Evolutionary conservation across 2,797 vertebrate species (phyloP), one percentile per base, ranked within the genome.

Genomic region (Dromococcyx pavoninus): DNA sequence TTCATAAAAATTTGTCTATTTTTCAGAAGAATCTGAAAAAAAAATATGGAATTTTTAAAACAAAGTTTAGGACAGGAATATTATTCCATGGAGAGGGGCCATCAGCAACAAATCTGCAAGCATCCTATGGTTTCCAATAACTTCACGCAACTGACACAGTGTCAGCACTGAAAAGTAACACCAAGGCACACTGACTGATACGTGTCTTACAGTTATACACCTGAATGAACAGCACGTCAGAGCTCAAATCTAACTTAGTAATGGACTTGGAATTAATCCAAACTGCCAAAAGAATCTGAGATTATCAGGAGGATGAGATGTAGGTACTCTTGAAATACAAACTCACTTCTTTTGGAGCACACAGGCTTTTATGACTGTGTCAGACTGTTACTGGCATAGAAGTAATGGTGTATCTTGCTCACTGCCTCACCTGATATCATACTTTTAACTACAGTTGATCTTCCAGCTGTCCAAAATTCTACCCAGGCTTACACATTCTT

Each of bases 51-150:
- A 78, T 93, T 95, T 97, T 97, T 92, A 92, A 73, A 97, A 84
- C 70, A 74, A 89, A 91, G 93, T 94, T 88, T 94, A 95, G 75
- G 90, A 94, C 61, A 77, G 83, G 28, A 69, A 89, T 73, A 89
- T 96, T 96, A 96, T 94, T 91, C 89, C 92, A 78, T 72, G 91
- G 89, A 86, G 83, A 91, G 27, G 43, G 73, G 91, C 96, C 78
- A 92, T 88, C 73, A 93, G 83, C 89, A 86, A 50, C 67, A 89
- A 91, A 96, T 87, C 62, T 48, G 60, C 89, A 96, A 95, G 89
- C 87, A 90, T 96, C 92, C 79, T 91, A 76, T 89, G 92, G 96
- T 97, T 97, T 84, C 87, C 96, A 96, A 78, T 96, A 97, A 90
- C 73, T 93, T 96, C 82, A 95, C 53, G 50, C 82, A 94, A 93